phyloP scores from a whole-genome alignment of 2,888 invertebrate genomes.

The Campoletis raptor region DNA sequence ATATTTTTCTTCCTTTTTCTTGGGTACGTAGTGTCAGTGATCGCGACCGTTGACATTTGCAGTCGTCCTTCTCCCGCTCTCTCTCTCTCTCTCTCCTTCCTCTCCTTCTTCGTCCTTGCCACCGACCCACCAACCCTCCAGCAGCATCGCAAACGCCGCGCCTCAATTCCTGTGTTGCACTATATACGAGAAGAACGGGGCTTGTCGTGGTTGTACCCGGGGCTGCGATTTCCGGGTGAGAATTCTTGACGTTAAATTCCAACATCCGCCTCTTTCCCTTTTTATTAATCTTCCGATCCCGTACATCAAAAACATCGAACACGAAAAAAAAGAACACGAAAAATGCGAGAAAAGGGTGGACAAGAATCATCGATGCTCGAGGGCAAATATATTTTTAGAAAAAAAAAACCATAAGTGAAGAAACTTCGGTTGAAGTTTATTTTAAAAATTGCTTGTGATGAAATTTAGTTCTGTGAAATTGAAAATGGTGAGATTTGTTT shows the following conservation, averaged over 20 bases:
- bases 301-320: background rate
- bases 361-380: background rate
- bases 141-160: constrained; percentile 61
- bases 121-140: constrained; percentile 55
- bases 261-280: constrained; percentile 2
- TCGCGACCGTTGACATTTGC: constrained; percentile 70
- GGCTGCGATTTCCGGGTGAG: constrained; percentile 62
- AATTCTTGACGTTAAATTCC: constrained; percentile 22
- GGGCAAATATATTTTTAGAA: background rate
- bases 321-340: background rate
- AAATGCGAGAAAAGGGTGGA: background rate
- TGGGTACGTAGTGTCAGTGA: constrained; percentile 64
- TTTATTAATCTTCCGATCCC: background rate
- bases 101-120: constrained; percentile 66
- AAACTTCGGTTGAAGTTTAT: background rate
- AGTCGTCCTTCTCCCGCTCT: constrained; percentile 63
- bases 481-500: background rate
- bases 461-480: background rate
- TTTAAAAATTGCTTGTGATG: background rate
- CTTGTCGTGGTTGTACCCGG: constrained; percentile 49
- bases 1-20: constrained; percentile 49
- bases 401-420: background rate
- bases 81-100: constrained; percentile 62
- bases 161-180: constrained; percentile 65
- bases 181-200: constrained; percentile 55